Percentiles rank a stretch among this genome's conserved stretches.
Conservation (phyloP, 2,797 vertebrate species). For the Morelia viridis region DNA sequence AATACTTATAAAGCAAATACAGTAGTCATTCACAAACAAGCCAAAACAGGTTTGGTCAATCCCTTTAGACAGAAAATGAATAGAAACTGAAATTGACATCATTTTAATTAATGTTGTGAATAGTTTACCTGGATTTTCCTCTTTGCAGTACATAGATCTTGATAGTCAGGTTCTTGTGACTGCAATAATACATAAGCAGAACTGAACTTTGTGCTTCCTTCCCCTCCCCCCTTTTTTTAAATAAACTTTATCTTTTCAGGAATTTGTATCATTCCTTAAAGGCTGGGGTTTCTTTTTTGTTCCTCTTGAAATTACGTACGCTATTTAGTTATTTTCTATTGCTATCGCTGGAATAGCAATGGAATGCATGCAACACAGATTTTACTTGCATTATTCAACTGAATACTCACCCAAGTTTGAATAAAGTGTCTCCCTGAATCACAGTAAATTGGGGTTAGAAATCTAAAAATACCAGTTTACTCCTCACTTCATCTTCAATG, state of each 20-base stretch:
- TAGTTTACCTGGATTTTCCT: not conserved
- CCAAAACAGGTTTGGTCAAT: too few relatives aligned
- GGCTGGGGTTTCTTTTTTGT: too few relatives aligned
- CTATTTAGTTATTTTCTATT: not conserved
- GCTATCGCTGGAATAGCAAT: not conserved
- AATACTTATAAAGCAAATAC: too few relatives aligned
- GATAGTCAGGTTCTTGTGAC: not conserved
- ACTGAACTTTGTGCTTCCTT: not conserved
- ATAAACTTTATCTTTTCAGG: not conserved
- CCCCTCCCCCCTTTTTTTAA: not conserved
- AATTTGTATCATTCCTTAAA: too few relatives aligned
- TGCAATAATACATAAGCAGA: not conserved
- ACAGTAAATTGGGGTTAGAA: too few relatives aligned
- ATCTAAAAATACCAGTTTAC: too few relatives aligned
- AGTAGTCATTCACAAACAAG: too few relatives aligned
- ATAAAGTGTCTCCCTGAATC: too few relatives aligned
- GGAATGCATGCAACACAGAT: not conserved
- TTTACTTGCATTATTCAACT: not conserved
- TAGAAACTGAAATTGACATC: too few relatives aligned
- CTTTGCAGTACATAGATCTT: not conserved
- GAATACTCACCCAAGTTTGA: too few relatives aligned
- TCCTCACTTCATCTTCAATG: not conserved
- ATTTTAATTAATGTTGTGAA: too few relatives aligned
- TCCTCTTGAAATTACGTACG: too few relatives aligned
- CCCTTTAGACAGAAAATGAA: not conserved